phyloP scores from a whole-genome alignment of 2,113 vertebrate species.

The Tupaia tana region DNA sequence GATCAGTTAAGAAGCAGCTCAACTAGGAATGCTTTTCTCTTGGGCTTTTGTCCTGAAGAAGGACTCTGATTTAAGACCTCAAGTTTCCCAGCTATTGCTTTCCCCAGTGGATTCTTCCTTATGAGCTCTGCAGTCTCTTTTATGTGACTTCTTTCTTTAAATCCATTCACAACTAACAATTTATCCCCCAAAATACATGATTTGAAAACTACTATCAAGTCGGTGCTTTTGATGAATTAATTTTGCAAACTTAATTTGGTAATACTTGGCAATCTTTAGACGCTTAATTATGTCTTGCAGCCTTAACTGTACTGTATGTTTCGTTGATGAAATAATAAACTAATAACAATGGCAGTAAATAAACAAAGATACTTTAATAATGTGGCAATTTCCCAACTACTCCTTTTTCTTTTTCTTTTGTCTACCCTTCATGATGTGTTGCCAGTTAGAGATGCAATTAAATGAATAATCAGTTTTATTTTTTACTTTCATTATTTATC shows the following conservation, averaged over 20 bases:
- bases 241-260: slow-evolving; percentile 47
- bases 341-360: slow-evolving; percentile 47
- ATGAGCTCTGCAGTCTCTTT: background rate
- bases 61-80: slow-evolving; percentile 52
- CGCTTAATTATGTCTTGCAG: slow-evolving; percentile 68
- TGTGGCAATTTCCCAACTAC: background rate
- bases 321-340: slow-evolving; percentile 69
- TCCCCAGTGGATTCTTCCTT: background rate
- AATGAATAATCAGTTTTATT: slow-evolving; percentile 74
- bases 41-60: slow-evolving; percentile 66
- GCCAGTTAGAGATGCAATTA: slow-evolving; percentile 53
- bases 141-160: background rate
- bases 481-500: slow-evolving; percentile 72
- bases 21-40: slow-evolving; percentile 73
- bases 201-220: slow-evolving; percentile 52
- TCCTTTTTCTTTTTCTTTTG: background rate
- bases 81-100: slow-evolving; percentile 51
- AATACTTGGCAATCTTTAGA: slow-evolving; percentile 16
- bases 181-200: background rate
- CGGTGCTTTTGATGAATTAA: slow-evolving; percentile 53
- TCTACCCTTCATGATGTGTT: background rate
- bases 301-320: slow-evolving; percentile 61
- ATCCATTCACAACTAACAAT: background rate
- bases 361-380: slow-evolving; percentile 76
- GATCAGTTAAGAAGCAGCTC: slow-evolving; percentile 66